A percentile compares a stretch with the other conserved stretches of the same genome.
These are phyloP conservation scores for Guaruba guarouba DNA, from an alignment of 2,113 vertebrate genomes.

Conservation along the genomic window DNA sequence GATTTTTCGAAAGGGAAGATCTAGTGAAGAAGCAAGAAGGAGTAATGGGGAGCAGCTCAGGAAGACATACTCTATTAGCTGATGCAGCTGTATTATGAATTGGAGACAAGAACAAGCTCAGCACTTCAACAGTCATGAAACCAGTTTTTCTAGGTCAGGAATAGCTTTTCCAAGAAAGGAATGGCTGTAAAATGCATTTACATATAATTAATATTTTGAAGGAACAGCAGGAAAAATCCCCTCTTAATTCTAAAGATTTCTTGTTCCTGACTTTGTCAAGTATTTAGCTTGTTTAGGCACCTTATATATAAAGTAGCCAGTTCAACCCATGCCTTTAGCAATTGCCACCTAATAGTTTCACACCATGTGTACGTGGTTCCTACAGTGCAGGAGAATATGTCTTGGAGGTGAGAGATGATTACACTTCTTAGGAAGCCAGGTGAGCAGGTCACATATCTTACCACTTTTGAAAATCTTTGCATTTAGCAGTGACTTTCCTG, in stretches of 20 bases:
- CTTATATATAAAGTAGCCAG: background rate
- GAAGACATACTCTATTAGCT: too few relatives aligned
- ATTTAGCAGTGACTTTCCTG: background rate
- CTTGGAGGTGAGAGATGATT: background rate
- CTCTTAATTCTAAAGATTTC: background rate
- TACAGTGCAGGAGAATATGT: background rate
- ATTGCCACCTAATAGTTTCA: background rate
- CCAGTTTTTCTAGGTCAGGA: background rate
- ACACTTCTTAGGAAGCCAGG: background rate
- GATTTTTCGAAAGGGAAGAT: background rate
- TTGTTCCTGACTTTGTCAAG: background rate
- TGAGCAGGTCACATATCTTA: background rate
- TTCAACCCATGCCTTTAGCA: background rate
- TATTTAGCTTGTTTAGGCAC: background rate
- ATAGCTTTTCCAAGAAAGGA: background rate
- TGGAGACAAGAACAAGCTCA: background rate
- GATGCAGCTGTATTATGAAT: background rate
- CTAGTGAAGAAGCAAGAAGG: background rate
- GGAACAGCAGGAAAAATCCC: background rate
- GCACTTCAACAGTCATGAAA: background rate
- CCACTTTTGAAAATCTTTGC: background rate
- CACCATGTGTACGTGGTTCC: fast-evolving
- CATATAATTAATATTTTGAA: background rate
- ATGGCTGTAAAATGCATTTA: background rate
- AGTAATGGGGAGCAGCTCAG: background rate